A percentile compares a stretch with the other conserved stretches of the same genome.
These are phyloP conservation scores for Spondyliosoma cantharus DNA, from an alignment of 2,797 vertebrate species.

Conservation along the genomic window DNA sequence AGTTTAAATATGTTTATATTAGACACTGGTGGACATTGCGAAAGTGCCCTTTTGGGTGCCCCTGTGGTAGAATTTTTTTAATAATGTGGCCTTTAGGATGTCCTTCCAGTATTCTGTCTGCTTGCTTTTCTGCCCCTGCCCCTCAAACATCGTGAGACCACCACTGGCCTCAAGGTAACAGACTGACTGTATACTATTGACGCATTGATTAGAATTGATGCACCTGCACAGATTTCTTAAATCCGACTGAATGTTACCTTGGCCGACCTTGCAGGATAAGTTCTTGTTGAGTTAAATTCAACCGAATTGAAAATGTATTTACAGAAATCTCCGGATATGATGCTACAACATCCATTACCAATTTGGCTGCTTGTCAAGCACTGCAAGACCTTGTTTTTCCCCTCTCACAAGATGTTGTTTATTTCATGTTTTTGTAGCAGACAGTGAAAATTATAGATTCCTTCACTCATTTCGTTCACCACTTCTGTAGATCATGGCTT, in stretches of 20 bases:
- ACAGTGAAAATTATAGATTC: constrained; percentile 27
- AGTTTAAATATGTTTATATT: not conserved
- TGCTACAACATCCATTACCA: not conserved
- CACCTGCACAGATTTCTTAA: constrained; percentile 17
- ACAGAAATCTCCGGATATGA: not conserved
- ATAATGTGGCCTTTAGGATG: too few species aligned
- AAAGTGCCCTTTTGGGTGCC: too few species aligned
- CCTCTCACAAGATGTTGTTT: constrained; percentile 17
- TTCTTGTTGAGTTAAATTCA: not conserved
- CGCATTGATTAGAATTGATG: constrained; percentile 37
- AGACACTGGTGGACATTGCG: too few species aligned
- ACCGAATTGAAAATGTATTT: not conserved
- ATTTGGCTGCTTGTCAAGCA: constrained; percentile 5
- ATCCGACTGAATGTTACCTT: not conserved
- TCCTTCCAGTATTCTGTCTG: too few species aligned
- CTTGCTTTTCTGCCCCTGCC: too few species aligned
- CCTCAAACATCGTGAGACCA: too few species aligned
- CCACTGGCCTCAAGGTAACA: constrained; percentile 31
- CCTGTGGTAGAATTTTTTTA: too few species aligned
- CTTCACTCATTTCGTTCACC: constrained; percentile 17
- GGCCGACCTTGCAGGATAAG: not conserved
- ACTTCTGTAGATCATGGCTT: constrained; percentile 28
- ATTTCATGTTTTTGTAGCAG: constrained; percentile 23
- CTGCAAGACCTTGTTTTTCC: not conserved
- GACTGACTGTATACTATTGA: not conserved